Conservation (phyloP, 35 echinoderm and acorn worm species). For the Patiria miniata region DNA sequence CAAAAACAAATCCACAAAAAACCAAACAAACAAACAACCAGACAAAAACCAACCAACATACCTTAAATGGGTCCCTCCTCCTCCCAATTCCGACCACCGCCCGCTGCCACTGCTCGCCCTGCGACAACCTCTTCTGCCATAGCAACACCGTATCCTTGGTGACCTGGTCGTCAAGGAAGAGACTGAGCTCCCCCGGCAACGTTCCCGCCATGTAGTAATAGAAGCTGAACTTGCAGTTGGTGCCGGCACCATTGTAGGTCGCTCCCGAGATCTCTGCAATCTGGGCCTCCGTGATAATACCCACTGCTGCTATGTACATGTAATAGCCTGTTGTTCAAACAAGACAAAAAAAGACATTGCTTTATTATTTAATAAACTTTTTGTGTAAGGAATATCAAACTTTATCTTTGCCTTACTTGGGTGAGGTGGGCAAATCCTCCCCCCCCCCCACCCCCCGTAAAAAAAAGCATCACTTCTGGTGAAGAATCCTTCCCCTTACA, state of each 20-base stretch:
- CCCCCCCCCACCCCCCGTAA: too few relatives aligned
- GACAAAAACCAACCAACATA: neutral
- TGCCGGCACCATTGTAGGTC: slow-evolving; percentile 21
- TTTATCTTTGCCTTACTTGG: too few relatives aligned
- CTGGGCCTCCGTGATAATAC: slow-evolving; percentile 12
- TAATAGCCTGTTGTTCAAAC: slow-evolving; percentile 34
- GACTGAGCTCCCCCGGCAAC: slow-evolving; percentile 6
- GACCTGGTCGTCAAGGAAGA: slow-evolving; percentile 14
- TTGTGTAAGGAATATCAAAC: too few relatives aligned
- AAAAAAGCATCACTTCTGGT: too few relatives aligned
- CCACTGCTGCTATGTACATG: slow-evolving; percentile 40
- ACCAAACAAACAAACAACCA: too few relatives aligned
- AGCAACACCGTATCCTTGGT: slow-evolving; percentile 12
- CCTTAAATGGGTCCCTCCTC: slow-evolving; percentile 26
- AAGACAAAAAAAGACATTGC: too few relatives aligned
- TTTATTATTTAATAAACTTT: too few relatives aligned
- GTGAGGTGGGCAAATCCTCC: too few relatives aligned
- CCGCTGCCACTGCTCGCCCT: slow-evolving; percentile 30
- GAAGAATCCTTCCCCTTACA: too few relatives aligned
- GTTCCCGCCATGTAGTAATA: slow-evolving; percentile 47
- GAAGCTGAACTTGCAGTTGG: slow-evolving; percentile 12
- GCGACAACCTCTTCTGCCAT: slow-evolving; percentile 28
- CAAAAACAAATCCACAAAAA: too few relatives aligned
- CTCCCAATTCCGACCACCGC: slow-evolving; percentile 36
- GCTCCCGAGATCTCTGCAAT: slow-evolving; percentile 30